Percentiles rank a stretch among this genome's conserved stretches.
These are phyloP conservation scores for Nestor notabilis DNA, from an alignment of 2,113 vertebrate genomes.

Conservation along the genomic window DNA sequence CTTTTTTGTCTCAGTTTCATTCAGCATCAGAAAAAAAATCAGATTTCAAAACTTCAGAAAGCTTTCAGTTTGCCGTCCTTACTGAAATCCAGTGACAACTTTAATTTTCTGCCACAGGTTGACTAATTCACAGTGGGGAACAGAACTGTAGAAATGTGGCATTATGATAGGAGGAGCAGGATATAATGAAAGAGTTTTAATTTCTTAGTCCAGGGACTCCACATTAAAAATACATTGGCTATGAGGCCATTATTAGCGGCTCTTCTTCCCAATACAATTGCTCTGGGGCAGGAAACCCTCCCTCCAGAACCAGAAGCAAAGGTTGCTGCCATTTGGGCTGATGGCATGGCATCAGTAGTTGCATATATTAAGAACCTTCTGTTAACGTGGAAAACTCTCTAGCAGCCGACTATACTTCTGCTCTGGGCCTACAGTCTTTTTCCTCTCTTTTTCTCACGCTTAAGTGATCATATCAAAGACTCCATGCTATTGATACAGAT, in stretches of 20 bases:
- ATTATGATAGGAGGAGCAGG: not conserved
- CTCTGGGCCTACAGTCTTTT: not conserved
- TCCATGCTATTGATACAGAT: not conserved
- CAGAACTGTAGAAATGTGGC: not conserved
- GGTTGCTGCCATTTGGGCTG: not conserved
- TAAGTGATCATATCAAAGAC: not conserved
- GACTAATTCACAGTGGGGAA: not conserved
- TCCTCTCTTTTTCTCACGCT: not conserved
- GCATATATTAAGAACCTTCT: accelerated
- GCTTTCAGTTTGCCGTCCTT: not conserved
- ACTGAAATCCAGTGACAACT: not conserved
- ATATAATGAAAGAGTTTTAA: not conserved
- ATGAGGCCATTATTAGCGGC: not conserved
- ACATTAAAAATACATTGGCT: not conserved
- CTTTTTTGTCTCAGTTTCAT: not conserved
- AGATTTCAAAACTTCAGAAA: not conserved
- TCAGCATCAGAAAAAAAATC: not conserved
- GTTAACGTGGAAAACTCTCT: not conserved
- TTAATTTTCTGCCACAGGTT: not conserved
- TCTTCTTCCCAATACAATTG: not conserved
- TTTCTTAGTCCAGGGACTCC: not conserved
- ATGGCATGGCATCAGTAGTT: not conserved
- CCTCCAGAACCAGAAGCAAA: not conserved
- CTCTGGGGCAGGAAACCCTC: not conserved
- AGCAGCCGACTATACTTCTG: not conserved